Evolutionary conservation across 2,113 vertebrate species (phyloP).

Genomic region (Poecile atricapillus): DNA sequence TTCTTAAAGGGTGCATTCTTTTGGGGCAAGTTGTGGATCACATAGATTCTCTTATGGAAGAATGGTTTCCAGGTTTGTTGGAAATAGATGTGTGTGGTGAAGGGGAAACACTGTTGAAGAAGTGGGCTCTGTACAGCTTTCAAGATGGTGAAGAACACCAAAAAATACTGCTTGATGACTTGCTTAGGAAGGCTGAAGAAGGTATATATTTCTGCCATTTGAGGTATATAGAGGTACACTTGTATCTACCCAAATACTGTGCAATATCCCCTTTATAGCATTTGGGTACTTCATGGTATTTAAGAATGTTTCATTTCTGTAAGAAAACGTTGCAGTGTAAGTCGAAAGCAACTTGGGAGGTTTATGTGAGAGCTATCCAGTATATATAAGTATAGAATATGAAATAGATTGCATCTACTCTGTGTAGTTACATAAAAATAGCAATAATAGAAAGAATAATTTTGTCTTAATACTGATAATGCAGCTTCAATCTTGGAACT

Average conservation of each 20-base stretch:
- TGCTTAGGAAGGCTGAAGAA: slow-evolving; percentile 82
- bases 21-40: slow-evolving; percentile 97
- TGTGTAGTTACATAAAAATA: background rate
- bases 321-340: background rate
- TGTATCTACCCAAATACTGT: background rate
- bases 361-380: background rate
- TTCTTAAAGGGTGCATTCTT: slow-evolving; percentile 82
- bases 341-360: background rate
- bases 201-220: slow-evolving; percentile 65
- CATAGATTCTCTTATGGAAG: slow-evolving; percentile 94
- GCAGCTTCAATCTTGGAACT: background rate
- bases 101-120: slow-evolving; percentile 92
- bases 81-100: slow-evolving; percentile 90
- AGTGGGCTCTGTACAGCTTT: slow-evolving; percentile 93
- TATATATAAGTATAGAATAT: background rate
- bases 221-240: background rate
- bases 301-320: background rate
- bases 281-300: background rate
- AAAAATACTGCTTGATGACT: slow-evolving; percentile 88
- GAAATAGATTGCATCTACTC: background rate
- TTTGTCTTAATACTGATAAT: background rate
- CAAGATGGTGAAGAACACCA: slow-evolving; percentile 84
- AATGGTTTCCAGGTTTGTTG: slow-evolving; percentile 93
- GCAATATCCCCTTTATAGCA: background rate
- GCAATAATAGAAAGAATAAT: background rate